Evolutionary conservation across 2,888 invertebrate species (phyloP).

Genomic region (Piscicola geometra): DNA sequence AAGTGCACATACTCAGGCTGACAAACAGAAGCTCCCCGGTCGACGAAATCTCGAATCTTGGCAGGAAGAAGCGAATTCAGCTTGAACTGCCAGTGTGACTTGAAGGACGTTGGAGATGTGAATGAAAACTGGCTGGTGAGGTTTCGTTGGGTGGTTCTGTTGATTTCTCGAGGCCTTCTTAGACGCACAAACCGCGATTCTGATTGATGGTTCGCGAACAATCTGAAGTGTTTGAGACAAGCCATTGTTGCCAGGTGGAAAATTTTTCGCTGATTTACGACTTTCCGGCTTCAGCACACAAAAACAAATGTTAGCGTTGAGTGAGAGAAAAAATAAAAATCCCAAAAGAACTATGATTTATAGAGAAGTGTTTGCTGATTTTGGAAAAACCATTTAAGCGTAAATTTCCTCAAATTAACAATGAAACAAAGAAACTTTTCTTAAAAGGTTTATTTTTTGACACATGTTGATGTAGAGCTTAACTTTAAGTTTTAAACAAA

Average conservation of each 20-base stretch:
- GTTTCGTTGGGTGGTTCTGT: neutral
- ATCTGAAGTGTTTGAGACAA: neutral
- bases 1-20: slow-evolving; percentile 81
- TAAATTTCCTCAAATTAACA: too few species aligned
- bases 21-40: slow-evolving; percentile 40
- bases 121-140: slow-evolving; percentile 18
- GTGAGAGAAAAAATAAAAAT: neutral
- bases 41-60: slow-evolving; percentile 55
- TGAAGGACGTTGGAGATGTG: slow-evolving; percentile 22
- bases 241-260: neutral
- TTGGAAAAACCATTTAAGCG: neutral
- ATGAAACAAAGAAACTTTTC: slow-evolving; percentile 8
- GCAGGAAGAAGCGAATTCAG: slow-evolving; percentile 47
- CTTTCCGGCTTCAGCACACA: neutral
- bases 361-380: neutral
- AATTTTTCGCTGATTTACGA: neutral
- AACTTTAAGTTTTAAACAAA: too few species aligned
- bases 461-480: too few species aligned
- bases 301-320: neutral
- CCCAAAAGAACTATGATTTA: neutral
- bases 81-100: slow-evolving; percentile 17
- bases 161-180: neutral
- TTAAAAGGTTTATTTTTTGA: too few species aligned
- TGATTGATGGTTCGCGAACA: neutral
- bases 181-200: neutral